Base-by-base conservation (phyloP, 2,797 vertebrate genomes). In the Eidolon dupreanum region DNA sequence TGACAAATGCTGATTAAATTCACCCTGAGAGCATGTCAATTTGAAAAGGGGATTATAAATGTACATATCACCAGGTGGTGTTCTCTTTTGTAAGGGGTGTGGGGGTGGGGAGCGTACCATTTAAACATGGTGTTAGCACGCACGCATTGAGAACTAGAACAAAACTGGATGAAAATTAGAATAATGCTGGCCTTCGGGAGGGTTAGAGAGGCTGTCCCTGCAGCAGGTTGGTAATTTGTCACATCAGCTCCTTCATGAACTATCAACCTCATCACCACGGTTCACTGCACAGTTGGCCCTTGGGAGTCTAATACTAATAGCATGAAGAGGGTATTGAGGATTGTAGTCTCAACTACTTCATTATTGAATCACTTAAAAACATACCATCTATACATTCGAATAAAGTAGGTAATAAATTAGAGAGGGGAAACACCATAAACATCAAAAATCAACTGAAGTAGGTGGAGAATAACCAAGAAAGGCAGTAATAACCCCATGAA, bases 171-270 rank as follows among this genome's bases (percentile, higher is more conserved):
- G 85, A 89, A 98, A 97, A 93, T 41, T 70, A 93, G 70, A 82
- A 94, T 59, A 87, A 66, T 78, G 92, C 96, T 91, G 92, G 97
- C 83, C 68, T 97, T 97, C 74, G 70, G 61, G 74, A 97, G 97
- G 95, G 94, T 94, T 90, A 1, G 2, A 38, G 87, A 73, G 96
- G 74, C 93, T 95, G 94, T 97, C 96, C 96, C 93, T 97, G 92
- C 97, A 98, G 97, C 96, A 98, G 97, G 97, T 97, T 97, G 97
- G 96, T 93, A 98, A 98, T 98, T 98, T 98, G 96, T 98, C 98
- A 98, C 96, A 97, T 97, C 95, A 96, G 95, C 93, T 96, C 95
- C 95, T 98, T 97, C 85, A 97, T 98, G 97, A 98, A 97, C 97
- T 97, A 98, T 98, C 98, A 98, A 98, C 98, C 97, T 98, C 98